Evolutionary conservation across 2,113 vertebrate species (phyloP), one percentile per base, ranked within the genome.

Genomic region (Sebastes schlegelii): DNA sequence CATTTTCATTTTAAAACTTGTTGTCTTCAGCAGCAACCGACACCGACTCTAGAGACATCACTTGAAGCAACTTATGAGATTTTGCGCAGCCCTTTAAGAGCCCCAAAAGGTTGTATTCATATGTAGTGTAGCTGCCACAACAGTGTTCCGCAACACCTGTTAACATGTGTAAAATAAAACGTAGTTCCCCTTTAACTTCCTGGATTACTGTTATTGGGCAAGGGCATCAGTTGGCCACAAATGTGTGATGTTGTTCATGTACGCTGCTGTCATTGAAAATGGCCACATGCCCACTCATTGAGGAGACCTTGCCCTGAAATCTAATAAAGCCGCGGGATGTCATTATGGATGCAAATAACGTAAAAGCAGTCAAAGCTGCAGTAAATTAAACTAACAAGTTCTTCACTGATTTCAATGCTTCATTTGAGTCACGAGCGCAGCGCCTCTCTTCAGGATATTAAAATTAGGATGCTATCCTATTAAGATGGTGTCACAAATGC

Each of bases 401-500:
- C 7, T 45, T 52, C 49, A 73, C 21, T 58, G 71, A 79, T 76
- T 82, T 72, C 46, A 79, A 57, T 63, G 45, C 60, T 26, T 79
- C 17, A 17, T 51, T 71, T 48, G 13, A 64, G 75, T 60, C 62
- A 73, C 54, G 7, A 3, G 26, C 19, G 52, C 43, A 64, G 19
- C 1, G 11, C 70, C 64, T 54, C 64, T 68, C 73, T 58, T 62
- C 8, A 23, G 26, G 61, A 84, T 80, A 46, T 63, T 65, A 83
- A 74, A 74, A 83, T 81, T 46, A 76, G 16, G 49, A 69, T 58
- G 57, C 55, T 48, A 67, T 79, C 65, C 65, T 23, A 57, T 76
- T 79, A 77, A 69, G 19, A 76, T 11, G 57, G 45, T 54, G 64
- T 72, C 62, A 83, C 64, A 77, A 66, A 68, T 77, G 75, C 40